These are phyloP conservation scores for Arenaria interpres DNA, from an alignment of 2,113 vertebrate genomes.

Conservation along the genomic window DNA sequence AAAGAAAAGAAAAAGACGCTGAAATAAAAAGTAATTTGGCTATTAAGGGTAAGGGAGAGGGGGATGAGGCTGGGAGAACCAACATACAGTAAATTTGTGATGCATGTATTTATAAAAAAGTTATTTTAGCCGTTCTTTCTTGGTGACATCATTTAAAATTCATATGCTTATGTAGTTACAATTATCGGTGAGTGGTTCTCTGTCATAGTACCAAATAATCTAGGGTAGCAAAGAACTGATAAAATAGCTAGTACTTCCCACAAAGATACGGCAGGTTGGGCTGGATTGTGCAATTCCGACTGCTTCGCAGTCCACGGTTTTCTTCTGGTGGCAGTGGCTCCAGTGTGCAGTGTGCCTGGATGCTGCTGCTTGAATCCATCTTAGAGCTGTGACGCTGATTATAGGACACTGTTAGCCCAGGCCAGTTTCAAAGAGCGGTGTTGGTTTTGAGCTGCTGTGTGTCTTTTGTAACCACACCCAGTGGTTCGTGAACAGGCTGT, in stretches of 20 bases:
- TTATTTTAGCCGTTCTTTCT: background rate
- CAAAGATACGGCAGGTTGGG: background rate
- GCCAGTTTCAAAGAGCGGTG: background rate
- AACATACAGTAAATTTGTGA: background rate
- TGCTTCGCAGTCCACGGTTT: background rate
- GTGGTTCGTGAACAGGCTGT: background rate
- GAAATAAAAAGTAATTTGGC: background rate
- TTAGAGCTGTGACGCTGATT: background rate
- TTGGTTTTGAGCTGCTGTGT: background rate
- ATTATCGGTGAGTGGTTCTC: background rate
- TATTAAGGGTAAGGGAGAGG: background rate
- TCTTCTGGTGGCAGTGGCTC: background rate
- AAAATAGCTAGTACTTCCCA: background rate
- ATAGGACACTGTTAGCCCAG: background rate
- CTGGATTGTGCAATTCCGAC: background rate
- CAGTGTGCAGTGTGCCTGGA: accelerated
- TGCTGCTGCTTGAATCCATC: background rate
- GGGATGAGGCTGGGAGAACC: background rate
- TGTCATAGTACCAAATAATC: background rate
- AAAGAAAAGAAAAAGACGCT: background rate
- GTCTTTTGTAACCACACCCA: background rate
- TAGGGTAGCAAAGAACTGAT: background rate
- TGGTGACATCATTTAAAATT: background rate
- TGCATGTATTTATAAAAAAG: background rate
- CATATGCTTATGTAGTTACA: background rate